phyloP scores from a whole-genome alignment of 1,140 invertebrate species.

The Heliothis subflexa region DNA sequence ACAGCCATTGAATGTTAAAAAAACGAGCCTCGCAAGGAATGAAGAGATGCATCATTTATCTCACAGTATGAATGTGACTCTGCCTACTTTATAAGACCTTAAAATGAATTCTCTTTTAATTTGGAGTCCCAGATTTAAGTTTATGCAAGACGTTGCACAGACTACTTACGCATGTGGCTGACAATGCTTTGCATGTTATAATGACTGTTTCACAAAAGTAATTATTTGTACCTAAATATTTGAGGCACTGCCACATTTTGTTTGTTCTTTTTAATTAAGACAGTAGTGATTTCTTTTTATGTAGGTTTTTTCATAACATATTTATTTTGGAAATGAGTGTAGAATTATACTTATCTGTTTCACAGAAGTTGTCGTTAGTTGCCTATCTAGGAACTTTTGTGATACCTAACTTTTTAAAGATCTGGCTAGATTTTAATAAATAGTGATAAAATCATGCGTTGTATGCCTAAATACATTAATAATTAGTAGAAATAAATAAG shows the following conservation, averaged over 20 bases:
- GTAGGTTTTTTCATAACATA: not conserved
- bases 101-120: slow-evolving; percentile 39
- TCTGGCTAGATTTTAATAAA: too few relatives aligned
- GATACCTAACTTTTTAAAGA: too few relatives aligned
- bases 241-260: slow-evolving; percentile 1
- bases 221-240: slow-evolving; percentile 32
- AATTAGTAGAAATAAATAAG: too few relatives aligned
- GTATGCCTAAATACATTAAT: too few relatives aligned
- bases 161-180: slow-evolving; percentile 50
- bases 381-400: too few relatives aligned
- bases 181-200: slow-evolving; percentile 51
- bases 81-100: slow-evolving; percentile 16
- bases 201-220: slow-evolving; percentile 45
- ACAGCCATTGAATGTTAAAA: slow-evolving; percentile 17
- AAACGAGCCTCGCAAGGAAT: slow-evolving; percentile 14
- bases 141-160: slow-evolving; percentile 53
- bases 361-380: too few relatives aligned
- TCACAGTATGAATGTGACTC: not conserved
- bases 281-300: not conserved
- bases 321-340: too few relatives aligned
- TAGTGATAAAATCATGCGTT: too few relatives aligned
- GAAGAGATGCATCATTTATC: slow-evolving; percentile 40
- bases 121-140: slow-evolving; percentile 47
- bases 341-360: too few relatives aligned
- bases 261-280: slow-evolving; percentile 15